Conservation (phyloP, 2,888 invertebrate genomes). For the Drosophila nr. fundita region DNA sequence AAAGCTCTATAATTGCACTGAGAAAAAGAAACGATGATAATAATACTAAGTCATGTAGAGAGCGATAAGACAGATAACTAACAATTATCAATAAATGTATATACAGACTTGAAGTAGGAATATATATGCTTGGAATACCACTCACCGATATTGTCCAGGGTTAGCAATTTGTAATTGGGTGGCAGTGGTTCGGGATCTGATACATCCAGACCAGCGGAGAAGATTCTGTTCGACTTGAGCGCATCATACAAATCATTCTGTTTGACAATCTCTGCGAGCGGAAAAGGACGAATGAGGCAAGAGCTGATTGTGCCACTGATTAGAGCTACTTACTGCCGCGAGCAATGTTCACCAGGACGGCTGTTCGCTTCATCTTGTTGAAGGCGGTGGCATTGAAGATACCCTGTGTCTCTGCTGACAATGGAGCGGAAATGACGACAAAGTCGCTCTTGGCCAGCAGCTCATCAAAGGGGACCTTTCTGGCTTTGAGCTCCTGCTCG, state of each 20-base stretch:
- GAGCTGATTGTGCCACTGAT: neutral
- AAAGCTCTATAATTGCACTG: conserved; percentile 27
- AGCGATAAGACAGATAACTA: conserved; percentile 36
- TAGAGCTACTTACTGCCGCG: conserved; percentile 86
- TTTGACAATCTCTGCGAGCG: conserved; percentile 88
- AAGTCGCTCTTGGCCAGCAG: conserved; percentile 90
- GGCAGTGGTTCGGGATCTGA: conserved; percentile 96
- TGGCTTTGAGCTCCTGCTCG: conserved; percentile 86
- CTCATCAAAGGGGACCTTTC: conserved; percentile 88
- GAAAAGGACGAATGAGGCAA: conserved; percentile 27
- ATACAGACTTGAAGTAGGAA: neutral
- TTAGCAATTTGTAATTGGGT: conserved; percentile 90
- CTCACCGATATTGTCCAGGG: conserved; percentile 92
- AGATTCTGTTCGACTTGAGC: conserved; percentile 90
- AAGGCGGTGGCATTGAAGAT: conserved; percentile 89
- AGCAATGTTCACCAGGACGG: conserved; percentile 90
- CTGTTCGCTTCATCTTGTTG: conserved; percentile 89
- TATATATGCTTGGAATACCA: conserved; percentile 15
- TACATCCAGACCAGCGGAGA: conserved; percentile 96
- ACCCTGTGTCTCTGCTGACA: conserved; percentile 88
- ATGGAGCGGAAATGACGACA: conserved; percentile 88
- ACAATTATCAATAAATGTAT: conserved; percentile 5
- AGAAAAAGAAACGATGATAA: conserved; percentile 38
- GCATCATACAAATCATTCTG: conserved; percentile 93
- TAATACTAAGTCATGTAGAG: conserved; percentile 14